Conservation (phyloP, 2,888 invertebrate species). For the Catocala sponsa region DNA sequence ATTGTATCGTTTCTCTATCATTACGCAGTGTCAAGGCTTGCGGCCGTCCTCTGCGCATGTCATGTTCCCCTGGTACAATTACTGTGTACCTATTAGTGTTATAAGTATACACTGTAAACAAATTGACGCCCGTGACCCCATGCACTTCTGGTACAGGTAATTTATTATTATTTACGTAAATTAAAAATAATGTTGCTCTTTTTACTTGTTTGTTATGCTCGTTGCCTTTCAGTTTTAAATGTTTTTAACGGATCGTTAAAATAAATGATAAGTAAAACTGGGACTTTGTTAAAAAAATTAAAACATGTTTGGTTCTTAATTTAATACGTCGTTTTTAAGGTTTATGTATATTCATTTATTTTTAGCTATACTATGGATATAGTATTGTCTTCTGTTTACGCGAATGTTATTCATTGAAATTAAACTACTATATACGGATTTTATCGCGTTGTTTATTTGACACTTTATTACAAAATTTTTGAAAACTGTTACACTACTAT, state of each 20-base stretch:
- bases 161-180: conserved; percentile 12
- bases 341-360: no score
- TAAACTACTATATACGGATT: no score
- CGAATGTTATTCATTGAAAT: no score
- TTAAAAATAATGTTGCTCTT: conserved; percentile 11
- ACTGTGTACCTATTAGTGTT: conserved; percentile 17
- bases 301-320: no score
- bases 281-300: no score
- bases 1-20: conserved; percentile 41
- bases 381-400: no score
- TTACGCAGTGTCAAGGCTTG: conserved; percentile 51
- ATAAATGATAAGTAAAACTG: background rate
- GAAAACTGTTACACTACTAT: no score
- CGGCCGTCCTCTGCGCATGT: conserved; percentile 37
- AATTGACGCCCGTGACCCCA: conserved; percentile 30
- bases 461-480: no score
- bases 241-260: conserved; percentile 3
- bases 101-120: conserved; percentile 12
- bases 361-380: no score
- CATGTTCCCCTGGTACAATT: conserved; percentile 48
- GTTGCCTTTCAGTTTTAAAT: conserved; percentile 2
- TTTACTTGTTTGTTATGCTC: conserved; percentile 13
- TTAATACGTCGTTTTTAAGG: no score
- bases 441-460: no score
- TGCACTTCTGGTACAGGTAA: conserved; percentile 30